Evolutionary conservation across 2,888 invertebrate species (phyloP), one percentile per base, ranked within the genome.

Genomic region (Drosophila monieri): DNA sequence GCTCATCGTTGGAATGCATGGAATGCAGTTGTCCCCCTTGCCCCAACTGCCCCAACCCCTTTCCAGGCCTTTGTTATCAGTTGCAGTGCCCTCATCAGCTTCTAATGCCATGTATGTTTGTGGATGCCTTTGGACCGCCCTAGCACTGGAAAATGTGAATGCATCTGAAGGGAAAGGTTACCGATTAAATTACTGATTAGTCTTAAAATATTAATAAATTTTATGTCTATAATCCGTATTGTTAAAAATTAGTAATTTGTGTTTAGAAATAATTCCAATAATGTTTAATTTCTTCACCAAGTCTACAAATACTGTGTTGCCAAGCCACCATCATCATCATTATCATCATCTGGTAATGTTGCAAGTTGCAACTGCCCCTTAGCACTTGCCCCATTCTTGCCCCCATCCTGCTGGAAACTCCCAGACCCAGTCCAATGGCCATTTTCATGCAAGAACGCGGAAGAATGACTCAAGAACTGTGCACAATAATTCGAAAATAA

Each of bases 401-500:
- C 25, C 35, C 23, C 9, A 3, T 25, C 3, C 10, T 21, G 9
- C 35, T 35, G 15, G 32, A 44, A 59, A 72, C 48, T 32, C 32
- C 47, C 47, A 43, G 48, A 61, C 41, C 61, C 48, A 84, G 77
- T 86, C 77, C 85, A 84, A 79, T 77, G 85, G 81, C 85, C 89
- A 89, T 80, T 86, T 86, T 85, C 85, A 75, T 72, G 74, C 74
- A 87, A 80, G 90, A 89, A 89, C 90, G 89, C 89, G 89, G 89
- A 89, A 81, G 81, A 85, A 89, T 89, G 86, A 85, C 85, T 85
- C 78, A 88, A 88, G 84, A 85, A 79, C 77, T 83, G 83, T 78
- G 78, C 77, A 77, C 85, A 86, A 89, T 88, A 88, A 89, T 83
- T 88, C 79, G 85, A 89, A 85, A 89, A 88, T 88, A 89, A 88